Percentiles rank a stretch among this genome's conserved stretches.
phyloP scores from a whole-genome alignment of 2,888 invertebrate species.

The Glyphotaelius pellucidus region DNA sequence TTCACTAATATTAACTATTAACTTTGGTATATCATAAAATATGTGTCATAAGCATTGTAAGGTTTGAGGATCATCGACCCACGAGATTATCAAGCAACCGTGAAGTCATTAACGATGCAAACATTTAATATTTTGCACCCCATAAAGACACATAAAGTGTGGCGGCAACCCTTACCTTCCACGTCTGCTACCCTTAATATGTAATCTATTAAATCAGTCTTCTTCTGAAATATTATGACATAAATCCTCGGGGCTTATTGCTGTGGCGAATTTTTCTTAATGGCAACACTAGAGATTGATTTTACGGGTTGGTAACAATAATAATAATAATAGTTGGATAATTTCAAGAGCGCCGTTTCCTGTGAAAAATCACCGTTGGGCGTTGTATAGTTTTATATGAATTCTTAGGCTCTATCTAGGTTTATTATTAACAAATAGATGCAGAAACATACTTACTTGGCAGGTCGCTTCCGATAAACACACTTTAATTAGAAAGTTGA shows the following conservation, averaged over 20 bases:
- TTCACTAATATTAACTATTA: too few relatives aligned
- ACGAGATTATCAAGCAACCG: conserved; percentile 2
- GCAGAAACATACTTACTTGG: too few relatives aligned
- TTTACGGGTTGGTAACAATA: neutral
- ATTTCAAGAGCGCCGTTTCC: too few relatives aligned
- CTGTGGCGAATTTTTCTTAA: conserved; percentile 58
- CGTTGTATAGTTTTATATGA: too few relatives aligned
- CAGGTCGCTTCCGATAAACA: too few relatives aligned
- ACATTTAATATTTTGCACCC: conserved; percentile 58
- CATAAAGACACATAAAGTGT: conserved; percentile 45
- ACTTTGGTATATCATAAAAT: too few relatives aligned
- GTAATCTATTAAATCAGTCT: conserved; percentile 6
- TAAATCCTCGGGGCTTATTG: conserved; percentile 62
- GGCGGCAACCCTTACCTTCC: conserved; percentile 15
- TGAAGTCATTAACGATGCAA: conserved; percentile 49
- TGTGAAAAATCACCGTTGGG: too few relatives aligned
- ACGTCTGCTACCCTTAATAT: conserved; percentile 8
- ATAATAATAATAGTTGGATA: too few relatives aligned
- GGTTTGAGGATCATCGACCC: neutral
- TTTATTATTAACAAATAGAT: too few relatives aligned
- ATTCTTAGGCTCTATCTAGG: too few relatives aligned
- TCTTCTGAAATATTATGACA: conserved; percentile 62
- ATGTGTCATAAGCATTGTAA: neutral
- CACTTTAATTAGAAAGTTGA: too few relatives aligned
- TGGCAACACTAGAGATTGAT: conserved; percentile 29